Base-by-base conservation (phyloP, 2,797 vertebrate species). In the Apogon hyalosoma region DNA sequence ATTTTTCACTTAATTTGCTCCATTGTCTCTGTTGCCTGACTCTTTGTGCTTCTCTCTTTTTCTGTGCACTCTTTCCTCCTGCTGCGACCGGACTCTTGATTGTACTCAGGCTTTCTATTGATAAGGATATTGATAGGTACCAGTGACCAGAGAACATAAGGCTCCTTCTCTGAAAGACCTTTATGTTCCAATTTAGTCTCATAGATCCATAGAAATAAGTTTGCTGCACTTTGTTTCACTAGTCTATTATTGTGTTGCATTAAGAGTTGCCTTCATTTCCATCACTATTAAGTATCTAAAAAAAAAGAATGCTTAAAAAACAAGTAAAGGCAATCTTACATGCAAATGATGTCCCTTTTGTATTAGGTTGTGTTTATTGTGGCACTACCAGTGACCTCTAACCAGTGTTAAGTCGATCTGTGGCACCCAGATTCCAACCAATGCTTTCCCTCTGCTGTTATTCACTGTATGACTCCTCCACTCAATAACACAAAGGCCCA, bases 51-150 rank as follows among this genome's bases (percentile, higher is more conserved):
- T 86, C 80, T 92, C 64, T 82, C 15, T 80, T 40, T 51, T 66
- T 80, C 61, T 85, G 45, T 85, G 58, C 64, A 70, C 76, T 82
- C 69, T 79, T 75, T 90, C 73, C 82, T 92, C 88, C 90, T 92
- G 88, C 93, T 89, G 94, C 94, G 90, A 93, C 95, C 83, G 84
- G 91, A 93, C 92, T 93, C 91, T 92, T 95, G 28, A 94, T 92
- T 97, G 94, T 92, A 54, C 83, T 88, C 96, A 99, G 97, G 92
- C 95, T 98, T 93, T 98, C 95, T 96, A 95, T 99, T 97, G 98
- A 98, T 98, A 96, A 96, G 92, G 97, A 99, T 94, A 96, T 97
- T 92, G 93, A 97, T 99, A 99, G 97, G 98, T 99, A 99, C 94
- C 93, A 92, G 81, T 60, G 87, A 83, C 56, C 90, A 84, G 79